Base-by-base conservation (phyloP, 2,888 invertebrate genomes). In the Philopedon plagiatum region DNA sequence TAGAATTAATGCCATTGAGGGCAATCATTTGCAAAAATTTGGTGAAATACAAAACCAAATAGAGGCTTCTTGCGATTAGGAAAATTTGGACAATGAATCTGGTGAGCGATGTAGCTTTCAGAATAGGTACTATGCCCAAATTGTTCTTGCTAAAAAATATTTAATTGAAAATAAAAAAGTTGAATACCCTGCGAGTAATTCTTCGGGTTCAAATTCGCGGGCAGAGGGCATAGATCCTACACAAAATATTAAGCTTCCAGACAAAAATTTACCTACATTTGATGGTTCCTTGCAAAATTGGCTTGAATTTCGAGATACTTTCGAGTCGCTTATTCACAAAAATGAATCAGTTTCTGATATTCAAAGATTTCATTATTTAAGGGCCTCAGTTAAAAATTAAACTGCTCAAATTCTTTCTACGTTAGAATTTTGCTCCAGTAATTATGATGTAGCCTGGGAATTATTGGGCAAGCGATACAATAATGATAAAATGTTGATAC, bases 401-500 rank as follows among this genome's bases (percentile, higher is more conserved):
- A n/a, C n/a, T n/a, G n/a, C n/a, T n/a, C n/a, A n/a, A n/a, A n/a
- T n/a, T n/a, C n/a, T n/a, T n/a, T n/a, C n/a, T n/a, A n/a, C n/a
- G n/a, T n/a, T n/a, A n/a, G n/a, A n/a, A n/a, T n/a, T n/a, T n/a
- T n/a, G n/a, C n/a, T n/a, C n/a, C n/a, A n/a, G n/a, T n/a, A 75
- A 71, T 65, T 76, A 74, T 66, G 32, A 54, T 18, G 51, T 64
- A 18, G 68, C 71, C 0, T 75, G 73, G 67, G 66, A 72, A 29
- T 37, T 67, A 26, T 44, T 75, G 15, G 41, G 5, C 11, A 49
- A 74, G 19, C 58, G 74, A 8, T 75, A 63, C 34, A 54, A 75
- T 13, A 73, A 75, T 32, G 49, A 68, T 18, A 58, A 57, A 51
- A 41, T 75, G 56, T 54, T 76, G 13, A 49, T 69, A 5, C 29